Evolutionary conservation across 2,797 vertebrate species (phyloP), one percentile per base, ranked within the genome.

Genomic region (Leontopithecus rosalia): DNA sequence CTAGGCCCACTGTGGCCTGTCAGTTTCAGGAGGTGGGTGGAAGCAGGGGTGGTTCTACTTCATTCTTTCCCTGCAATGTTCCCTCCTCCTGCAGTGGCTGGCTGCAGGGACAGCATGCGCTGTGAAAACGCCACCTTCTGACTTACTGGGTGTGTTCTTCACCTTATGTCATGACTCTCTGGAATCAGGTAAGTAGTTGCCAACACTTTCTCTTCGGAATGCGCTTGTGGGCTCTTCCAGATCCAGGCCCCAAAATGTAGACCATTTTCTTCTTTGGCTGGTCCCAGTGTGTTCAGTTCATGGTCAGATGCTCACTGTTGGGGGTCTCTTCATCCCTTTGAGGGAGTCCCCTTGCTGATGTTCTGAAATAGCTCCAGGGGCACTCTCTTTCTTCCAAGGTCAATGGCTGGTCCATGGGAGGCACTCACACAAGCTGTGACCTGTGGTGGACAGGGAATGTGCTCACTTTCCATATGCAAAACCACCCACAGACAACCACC

Each of bases 381-480:
- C 36, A 36, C 12, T 48, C 15, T 84, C 41, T 89, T 89, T 82
- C 76, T 75, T 94, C 26, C 43, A 57, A 7, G 5, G 19, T 50
- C 64, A 88, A 81, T 22, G 86, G 24, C 4, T 70, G n/a, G 30
- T 46, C 36, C 22, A 26, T 7, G 2, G 33, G 6, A 94, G 36
- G 75, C 24, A 24, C 20, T 70, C 55, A 90, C 9, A 83, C 5
- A 77, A 1, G 0, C 22, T 58, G 19, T 24, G 7, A 75, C 12
- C 30, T 9, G 19, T 0, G 0, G 55, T 70, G 13, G 72, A 73
- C 14, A 61, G 4, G 22, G 26, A 58, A 2, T 10, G 20, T 7
- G 17, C 36, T 58, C 17, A 14, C 11, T 57, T 90, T 26, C 20
- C 48, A 93, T 5, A 20, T 33, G 22, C 3, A 70, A 48, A 2